Conservation (phyloP, 2,888 invertebrate species). For the Rotaria magnacalcarata region DNA sequence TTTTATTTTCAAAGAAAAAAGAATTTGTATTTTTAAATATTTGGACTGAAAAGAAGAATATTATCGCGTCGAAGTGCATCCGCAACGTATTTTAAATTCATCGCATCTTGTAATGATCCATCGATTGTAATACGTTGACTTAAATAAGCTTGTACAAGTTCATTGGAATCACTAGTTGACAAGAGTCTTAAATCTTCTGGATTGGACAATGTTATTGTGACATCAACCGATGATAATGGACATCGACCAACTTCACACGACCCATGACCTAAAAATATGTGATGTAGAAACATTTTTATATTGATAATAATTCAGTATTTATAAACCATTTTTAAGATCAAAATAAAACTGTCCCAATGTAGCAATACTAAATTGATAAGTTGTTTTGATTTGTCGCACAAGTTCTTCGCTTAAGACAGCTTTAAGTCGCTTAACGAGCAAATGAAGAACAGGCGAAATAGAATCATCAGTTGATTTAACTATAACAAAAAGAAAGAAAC, state of each 20-base stretch:
- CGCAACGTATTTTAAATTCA: conserved; percentile 22
- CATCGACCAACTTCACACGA: background rate
- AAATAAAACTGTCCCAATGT: conserved; percentile 5
- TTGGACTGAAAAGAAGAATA: conserved; percentile 9
- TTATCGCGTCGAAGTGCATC: conserved; percentile 5
- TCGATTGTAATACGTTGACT: conserved; percentile 30
- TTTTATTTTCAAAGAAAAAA: background rate
- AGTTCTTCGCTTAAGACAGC: conserved; percentile 5
- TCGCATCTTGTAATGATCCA: conserved; percentile 23
- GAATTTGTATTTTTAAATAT: background rate
- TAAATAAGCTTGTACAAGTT: conserved; percentile 35
- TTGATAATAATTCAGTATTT: background rate
- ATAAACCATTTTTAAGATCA: conserved; percentile 19
- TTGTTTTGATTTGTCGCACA: conserved; percentile 4
- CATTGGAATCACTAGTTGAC: background rate
- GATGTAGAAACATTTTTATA: background rate
- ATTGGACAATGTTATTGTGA: background rate
- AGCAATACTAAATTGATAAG: conserved; percentile 1
- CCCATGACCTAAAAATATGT: background rate
- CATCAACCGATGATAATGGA: background rate
- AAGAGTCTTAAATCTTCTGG: background rate
- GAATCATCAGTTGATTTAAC: background rate
- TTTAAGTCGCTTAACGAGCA: background rate
- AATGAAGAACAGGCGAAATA: background rate
- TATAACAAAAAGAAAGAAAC: background rate